Conservation (phyloP, 2,888 invertebrate species). For the Rhogogaster chlorosoma region DNA sequence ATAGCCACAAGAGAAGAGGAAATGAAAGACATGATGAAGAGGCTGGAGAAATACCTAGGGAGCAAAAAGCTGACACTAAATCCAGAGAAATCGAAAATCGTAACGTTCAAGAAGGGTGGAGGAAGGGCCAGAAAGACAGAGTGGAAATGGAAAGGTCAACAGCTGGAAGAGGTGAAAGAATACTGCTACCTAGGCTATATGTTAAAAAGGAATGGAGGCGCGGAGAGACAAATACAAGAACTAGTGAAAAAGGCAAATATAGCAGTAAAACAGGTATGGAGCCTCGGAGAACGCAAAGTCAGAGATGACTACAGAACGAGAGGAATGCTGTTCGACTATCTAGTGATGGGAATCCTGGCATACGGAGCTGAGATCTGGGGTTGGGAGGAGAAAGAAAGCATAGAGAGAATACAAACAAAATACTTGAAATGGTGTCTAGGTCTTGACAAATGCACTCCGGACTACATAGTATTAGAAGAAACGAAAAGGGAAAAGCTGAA, state of each 20-base stretch:
- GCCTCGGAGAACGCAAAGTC: neutral
- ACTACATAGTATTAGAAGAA: neutral
- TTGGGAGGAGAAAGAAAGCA: neutral
- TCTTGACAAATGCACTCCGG: neutral
- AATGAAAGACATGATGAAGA: neutral
- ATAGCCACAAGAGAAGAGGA: neutral
- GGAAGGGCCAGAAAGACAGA: neutral
- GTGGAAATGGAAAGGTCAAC: neutral
- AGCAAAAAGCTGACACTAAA: neutral
- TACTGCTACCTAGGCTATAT: neutral
- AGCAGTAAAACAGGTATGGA: neutral
- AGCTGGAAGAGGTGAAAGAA: neutral
- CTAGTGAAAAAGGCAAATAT: neutral
- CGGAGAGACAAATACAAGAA: neutral
- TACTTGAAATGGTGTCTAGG: neutral
- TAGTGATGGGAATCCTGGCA: neutral
- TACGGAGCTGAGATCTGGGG: neutral
- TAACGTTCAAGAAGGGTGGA: neutral
- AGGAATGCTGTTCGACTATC: neutral
- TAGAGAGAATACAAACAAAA: neutral
- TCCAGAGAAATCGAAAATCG: neutral
- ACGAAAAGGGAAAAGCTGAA: neutral
- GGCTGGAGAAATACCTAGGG: neutral
- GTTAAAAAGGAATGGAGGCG: neutral
- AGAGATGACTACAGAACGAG: neutral